Evolutionary conservation across 2,888 invertebrate genomes (phyloP), one percentile per base, ranked within the genome.

Genomic region (Amiota communis): DNA sequence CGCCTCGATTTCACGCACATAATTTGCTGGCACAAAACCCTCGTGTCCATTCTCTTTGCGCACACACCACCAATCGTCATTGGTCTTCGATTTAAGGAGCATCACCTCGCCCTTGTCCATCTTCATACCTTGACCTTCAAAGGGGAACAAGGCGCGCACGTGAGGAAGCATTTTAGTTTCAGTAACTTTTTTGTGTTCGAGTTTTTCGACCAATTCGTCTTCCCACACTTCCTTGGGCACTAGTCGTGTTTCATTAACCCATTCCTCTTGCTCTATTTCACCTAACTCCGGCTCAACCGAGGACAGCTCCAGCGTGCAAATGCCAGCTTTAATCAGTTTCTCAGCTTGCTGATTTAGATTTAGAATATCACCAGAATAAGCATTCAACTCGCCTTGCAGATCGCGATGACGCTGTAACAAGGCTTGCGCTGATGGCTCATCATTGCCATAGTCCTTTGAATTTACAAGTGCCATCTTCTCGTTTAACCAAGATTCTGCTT

Each of bases 31-130:
- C 4, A 99, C 98, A 90, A 98, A 99, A 1, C 99, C 99, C 85
- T 98, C 98, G 0, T 93, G 93, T 0, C 98, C 95, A 87, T 96
- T 97, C 0, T 94, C 93, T 89, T 97, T 97, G 13, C 97, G 92
- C n/a, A 98, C 96, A 83, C 97, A 97, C 99, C 99, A 99, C 99
- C 99, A 99, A 89, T 99, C 99, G 0, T 95, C 94, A 90, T 98
- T 99, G 9, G 97, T 98, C 91, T 97, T 97, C 88, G 95, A 97
- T 77, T 99, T 92, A 1, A 99, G 91, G 86, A 97, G 94, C 96
- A 99, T 96, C 1, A 90, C 86, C 91, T 98, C 98, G 71, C 97
- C 97, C 90, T 98, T 98, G 72, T 92, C 92, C 93, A 98, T 96
- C 68, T 94, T 93, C 91, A 98, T 96, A 65, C 97, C 98, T 86